Evolutionary conservation across 2,797 vertebrate species (phyloP), one percentile per base, ranked within the genome.

Genomic region (Danio jaintianensis): DNA sequence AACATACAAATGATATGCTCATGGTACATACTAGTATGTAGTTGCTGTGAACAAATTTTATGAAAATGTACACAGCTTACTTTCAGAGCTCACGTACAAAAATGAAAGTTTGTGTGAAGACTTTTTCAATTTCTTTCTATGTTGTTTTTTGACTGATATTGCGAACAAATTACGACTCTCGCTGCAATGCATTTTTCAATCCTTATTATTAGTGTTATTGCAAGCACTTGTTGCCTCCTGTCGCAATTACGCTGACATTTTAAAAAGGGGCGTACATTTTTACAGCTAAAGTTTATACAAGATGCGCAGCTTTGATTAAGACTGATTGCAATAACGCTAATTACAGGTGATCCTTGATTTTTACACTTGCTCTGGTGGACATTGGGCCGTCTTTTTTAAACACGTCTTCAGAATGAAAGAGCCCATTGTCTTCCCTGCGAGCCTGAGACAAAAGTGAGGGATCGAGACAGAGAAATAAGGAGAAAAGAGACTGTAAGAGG

Each of bases 381-480:
- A 89, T 91, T 86, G 87, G 86, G 89, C 59, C 75, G 62, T 56
- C 86, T 88, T 85, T 29, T 29, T 87, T n/a, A 84, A 85, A 82
- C 88, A 88, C 88, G 89, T 88, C 91, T 90, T 45, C 69, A 13
- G 74, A 63, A 70, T 84, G 61, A 80, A 76, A 71, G 78, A 61
- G 72, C 36, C 59, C n/a, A 10, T 90, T 90, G 90, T 88, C 87
- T 91, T 87, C 85, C 80, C 87, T 87, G 84, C 58, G 2, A 75
- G 83, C 85, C 85, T 3, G 61, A 78, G 72, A 77, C 64, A 79
- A 78, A 71, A 84, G 77, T 82, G 81, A 80, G 82, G 86, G 87
- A 87, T 91, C 85, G 80, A 92, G 91, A 92, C 89, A 87, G 91
- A 93, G 93, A 92, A 92, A 91, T 91, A 93, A 68, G 50, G 75